Percentiles rank a stretch among this genome's conserved stretches.
Conservation (phyloP, 2,113 vertebrate genomes). For the Pygoscelis antarcticus region DNA sequence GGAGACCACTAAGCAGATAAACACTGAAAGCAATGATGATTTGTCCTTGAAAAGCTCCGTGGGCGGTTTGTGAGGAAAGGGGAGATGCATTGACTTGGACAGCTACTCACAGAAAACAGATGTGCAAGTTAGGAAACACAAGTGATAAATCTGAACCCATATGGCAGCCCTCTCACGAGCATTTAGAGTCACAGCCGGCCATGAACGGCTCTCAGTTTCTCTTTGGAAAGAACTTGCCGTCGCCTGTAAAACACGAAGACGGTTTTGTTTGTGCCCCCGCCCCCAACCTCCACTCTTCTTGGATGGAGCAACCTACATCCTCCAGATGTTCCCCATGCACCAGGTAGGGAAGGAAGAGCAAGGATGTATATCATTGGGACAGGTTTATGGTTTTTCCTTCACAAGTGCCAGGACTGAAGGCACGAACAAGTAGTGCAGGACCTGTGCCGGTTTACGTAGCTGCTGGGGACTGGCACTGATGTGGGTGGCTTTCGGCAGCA, state of each 20-base stretch:
- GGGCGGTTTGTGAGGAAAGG: not conserved
- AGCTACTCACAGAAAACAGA: conserved; percentile 60
- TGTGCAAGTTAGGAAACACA: not conserved
- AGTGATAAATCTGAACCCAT: not conserved
- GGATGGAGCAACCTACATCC: not conserved
- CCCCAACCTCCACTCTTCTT: not conserved
- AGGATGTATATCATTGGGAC: not conserved
- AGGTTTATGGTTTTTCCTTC: not conserved
- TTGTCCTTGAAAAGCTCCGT: not conserved
- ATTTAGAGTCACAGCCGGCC: not conserved
- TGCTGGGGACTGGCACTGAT: not conserved
- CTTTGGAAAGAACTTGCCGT: not conserved
- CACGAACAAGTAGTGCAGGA: fast-evolving
- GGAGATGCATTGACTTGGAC: conserved; percentile 52
- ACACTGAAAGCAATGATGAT: not conserved
- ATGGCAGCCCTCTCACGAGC: not conserved
- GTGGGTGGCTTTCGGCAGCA: not conserved
- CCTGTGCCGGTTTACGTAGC: not conserved
- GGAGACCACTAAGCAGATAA: not conserved
- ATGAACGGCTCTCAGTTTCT: not conserved
- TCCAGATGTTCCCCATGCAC: not conserved
- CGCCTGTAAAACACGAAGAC: not conserved
- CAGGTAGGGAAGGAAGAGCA: not conserved
- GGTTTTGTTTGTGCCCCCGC: not conserved
- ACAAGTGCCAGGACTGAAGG: not conserved